Conservation (phyloP, 2,113 vertebrate species). For the Microtus oregoni region DNA sequence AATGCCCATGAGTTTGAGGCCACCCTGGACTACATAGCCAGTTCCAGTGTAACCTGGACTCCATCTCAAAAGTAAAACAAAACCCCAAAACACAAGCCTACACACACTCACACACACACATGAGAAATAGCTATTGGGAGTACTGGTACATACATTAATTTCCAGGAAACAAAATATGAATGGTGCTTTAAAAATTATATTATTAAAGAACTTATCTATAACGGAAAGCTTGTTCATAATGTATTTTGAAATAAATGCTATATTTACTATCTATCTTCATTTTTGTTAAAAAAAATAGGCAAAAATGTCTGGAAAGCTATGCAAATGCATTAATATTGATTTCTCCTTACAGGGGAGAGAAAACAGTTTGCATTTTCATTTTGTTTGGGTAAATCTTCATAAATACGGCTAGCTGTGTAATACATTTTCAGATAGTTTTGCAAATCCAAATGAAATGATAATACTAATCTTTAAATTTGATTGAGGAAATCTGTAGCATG, state of each 20-base stretch:
- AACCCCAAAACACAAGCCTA: neutral
- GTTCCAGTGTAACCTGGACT: neutral
- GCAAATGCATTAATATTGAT: neutral
- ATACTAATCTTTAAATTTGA: neutral
- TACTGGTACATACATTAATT: neutral
- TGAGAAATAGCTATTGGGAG: neutral
- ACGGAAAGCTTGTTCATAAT: neutral
- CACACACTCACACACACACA: neutral
- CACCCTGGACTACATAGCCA: neutral
- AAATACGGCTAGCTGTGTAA: neutral
- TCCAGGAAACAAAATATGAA: neutral
- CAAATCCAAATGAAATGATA: slow-evolving; percentile 1
- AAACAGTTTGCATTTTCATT: slow-evolving; percentile 31
- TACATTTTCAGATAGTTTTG: neutral
- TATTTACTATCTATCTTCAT: neutral
- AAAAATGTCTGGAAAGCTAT: neutral
- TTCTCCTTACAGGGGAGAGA: neutral
- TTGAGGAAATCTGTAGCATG: neutral
- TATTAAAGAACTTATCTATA: neutral
- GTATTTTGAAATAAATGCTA: neutral
- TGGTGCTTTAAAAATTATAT: neutral
- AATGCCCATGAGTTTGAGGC: neutral
- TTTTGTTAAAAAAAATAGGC: neutral
- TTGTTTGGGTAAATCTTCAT: neutral
- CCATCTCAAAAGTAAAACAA: neutral